These are phyloP conservation scores for Phodopus roborovskii DNA, from an alignment of 2,113 vertebrate species.

Conservation along the genomic window DNA sequence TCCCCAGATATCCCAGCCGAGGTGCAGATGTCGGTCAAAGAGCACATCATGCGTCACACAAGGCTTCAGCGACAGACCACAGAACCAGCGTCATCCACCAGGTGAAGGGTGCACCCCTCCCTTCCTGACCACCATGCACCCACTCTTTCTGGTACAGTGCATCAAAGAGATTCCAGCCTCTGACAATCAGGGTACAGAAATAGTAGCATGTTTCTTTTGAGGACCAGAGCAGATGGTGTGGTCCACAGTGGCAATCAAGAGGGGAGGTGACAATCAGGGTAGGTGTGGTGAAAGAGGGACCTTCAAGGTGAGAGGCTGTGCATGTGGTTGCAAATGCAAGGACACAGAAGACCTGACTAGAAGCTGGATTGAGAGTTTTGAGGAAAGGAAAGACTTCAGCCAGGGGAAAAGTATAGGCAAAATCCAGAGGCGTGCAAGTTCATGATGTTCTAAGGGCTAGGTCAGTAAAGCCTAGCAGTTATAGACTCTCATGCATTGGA, in stretches of 20 bases:
- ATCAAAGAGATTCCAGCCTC: background rate
- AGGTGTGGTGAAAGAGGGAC: background rate
- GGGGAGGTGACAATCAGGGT: background rate
- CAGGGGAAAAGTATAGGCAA: background rate
- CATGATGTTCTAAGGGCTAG: background rate
- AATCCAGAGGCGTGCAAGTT: background rate
- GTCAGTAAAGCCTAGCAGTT: background rate
- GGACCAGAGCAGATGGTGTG: background rate
- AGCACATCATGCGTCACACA: conserved; percentile 91
- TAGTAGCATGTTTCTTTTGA: background rate
- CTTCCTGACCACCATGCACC: fast-evolving
- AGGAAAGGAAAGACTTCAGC: background rate
- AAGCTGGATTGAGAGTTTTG: background rate
- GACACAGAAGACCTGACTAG: background rate
- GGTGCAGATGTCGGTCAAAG: conserved; percentile 97
- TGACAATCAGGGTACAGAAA: background rate
- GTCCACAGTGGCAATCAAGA: fast-evolving
- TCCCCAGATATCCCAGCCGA: conserved; percentile 96
- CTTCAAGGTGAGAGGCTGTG: background rate
- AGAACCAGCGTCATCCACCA: conserved; percentile 94
- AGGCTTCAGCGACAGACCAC: conserved; percentile 95
- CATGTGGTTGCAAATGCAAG: fast-evolving
- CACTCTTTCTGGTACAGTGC: background rate
- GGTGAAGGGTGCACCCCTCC: conserved; percentile 83
- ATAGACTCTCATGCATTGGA: background rate